Percentiles rank a stretch among this genome's conserved stretches.
Conservation (phyloP, 2,888 invertebrate genomes). For the Phragmatobia fuliginosa region DNA sequence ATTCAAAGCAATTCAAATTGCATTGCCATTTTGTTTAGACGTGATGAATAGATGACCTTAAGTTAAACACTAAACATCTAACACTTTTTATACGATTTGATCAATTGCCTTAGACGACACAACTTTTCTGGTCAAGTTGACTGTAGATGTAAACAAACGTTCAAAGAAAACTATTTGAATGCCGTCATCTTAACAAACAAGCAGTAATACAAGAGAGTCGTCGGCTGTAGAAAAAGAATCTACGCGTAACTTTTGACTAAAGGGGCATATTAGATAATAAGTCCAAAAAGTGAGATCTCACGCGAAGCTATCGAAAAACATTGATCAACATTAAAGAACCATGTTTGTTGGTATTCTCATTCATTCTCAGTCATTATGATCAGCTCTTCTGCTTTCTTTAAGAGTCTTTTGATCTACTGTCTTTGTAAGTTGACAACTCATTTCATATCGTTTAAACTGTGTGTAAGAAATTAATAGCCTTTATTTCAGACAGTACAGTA, state of each 20-base stretch:
- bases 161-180: too few relatives aligned
- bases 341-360: background rate
- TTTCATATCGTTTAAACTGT: too few relatives aligned
- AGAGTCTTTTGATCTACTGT: background rate
- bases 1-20: constrained; percentile 15
- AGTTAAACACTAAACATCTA: constrained; percentile 57
- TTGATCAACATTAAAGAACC: background rate
- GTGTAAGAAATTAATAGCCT: too few relatives aligned
- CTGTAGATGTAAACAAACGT: too few relatives aligned
- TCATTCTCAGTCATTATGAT: background rate
- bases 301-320: background rate
- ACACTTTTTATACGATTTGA: background rate
- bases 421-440: background rate
- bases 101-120: background rate
- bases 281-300: background rate
- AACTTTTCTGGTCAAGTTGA: too few relatives aligned
- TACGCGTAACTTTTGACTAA: too few relatives aligned
- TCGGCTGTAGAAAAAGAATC: too few relatives aligned
- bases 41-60: constrained; percentile 18
- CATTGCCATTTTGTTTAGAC: constrained; percentile 13
- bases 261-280: background rate
- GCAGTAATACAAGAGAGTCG: too few relatives aligned
- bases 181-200: too few relatives aligned
- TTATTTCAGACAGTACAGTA: too few relatives aligned
- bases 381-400: background rate